These are phyloP conservation scores for Delphinapterus leucas DNA, from an alignment of 2,113 vertebrate species.

Conservation along the genomic window DNA sequence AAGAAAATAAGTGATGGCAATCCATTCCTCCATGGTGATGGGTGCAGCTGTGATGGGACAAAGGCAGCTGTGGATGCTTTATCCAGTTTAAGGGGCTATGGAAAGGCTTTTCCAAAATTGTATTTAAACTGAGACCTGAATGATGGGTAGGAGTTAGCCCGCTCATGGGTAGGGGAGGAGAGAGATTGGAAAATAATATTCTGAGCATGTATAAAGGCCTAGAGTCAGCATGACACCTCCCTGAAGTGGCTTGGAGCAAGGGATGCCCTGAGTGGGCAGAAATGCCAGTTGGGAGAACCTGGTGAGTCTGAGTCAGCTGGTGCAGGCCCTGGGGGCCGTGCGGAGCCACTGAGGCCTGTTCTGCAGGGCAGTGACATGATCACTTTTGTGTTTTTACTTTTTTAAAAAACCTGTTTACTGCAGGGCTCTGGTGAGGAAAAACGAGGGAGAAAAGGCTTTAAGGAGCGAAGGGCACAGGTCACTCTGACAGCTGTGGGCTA, in stretches of 20 bases:
- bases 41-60: neutral
- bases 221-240: neutral
- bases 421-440: neutral
- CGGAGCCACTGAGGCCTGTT: neutral
- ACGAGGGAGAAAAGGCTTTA: conserved; percentile 30
- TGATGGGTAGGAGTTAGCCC: neutral
- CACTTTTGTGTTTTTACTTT: neutral
- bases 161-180: neutral
- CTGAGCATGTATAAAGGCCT: neutral
- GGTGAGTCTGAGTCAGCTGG: neutral
- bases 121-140: conserved; percentile 4
- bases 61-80: neutral
- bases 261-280: neutral
- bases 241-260: neutral
- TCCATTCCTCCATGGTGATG: neutral
- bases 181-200: conserved; percentile 1
- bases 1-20: neutral
- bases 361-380: neutral
- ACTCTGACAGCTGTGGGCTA: conserved; percentile 2
- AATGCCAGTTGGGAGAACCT: conserved; percentile 4
- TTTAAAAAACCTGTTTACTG: neutral
- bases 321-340: neutral
- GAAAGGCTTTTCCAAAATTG: neutral
- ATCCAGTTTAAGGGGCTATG: neutral
- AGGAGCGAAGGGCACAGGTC: neutral